Base-by-base conservation (phyloP, 2,888 invertebrate genomes). In the Hedychridium roseum region DNA sequence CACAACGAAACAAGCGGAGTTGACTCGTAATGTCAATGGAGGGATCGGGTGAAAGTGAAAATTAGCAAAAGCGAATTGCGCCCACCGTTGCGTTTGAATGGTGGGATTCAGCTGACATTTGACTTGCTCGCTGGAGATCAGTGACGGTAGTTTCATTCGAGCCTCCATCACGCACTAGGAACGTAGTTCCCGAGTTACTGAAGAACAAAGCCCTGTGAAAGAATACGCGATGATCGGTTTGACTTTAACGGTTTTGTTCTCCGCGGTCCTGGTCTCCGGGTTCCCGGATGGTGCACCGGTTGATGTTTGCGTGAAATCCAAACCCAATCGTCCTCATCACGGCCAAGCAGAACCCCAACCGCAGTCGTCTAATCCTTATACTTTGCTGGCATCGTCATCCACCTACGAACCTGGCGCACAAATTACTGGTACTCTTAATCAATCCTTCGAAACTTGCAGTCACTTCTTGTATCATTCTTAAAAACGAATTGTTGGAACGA, bases 201-300 rank as follows among this genome's bases (percentile, higher is more conserved):
- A n/a, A n/a, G n/a, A n/a, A n/a, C n/a, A n/a, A n/a, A n/a, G n/a
- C n/a, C n/a, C 23, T 23, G 23, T 23, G 9, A 23, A 23, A 6
- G 23, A 23, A 23, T 6, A 23, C 9, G 23, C 23, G 35, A 37
- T 31, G 35, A 63, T 51, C 51, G 32, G 32, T 30, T 31, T 35
- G 30, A 12, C 7, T 18, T 55, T 12, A 14, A 62, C 49, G 53
- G 53, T 58, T 36, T 49, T 50, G 12, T 57, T 55, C 18, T 49
- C 46, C 36, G 54, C 53, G 21, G 49, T 66, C 21, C 38, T 79
- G 48, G 70, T 78, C 2, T 23, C 43, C 36, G 83, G 83, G 52
- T 91, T 91, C 71, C 91, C 91, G n/a, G 90, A 91, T 66, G 91
- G 91, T 1, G 91, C 89, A 1, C 91, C 91, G 0, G 85, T 91